Evolutionary conservation across 2,888 invertebrate genomes (phyloP), one percentile per base, ranked within the genome.

Genomic region (Malthinus flaveolus): DNA sequence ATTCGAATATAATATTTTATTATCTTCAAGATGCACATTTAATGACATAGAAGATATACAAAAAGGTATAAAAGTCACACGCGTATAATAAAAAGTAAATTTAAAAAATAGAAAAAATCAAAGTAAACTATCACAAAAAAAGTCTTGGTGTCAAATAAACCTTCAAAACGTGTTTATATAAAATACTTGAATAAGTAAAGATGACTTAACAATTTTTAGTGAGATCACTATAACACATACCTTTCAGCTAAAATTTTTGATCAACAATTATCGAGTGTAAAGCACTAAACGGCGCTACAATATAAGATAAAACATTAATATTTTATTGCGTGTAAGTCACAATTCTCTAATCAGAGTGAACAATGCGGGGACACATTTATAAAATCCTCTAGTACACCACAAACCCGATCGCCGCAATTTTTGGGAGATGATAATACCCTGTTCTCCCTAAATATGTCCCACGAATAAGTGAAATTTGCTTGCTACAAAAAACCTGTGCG

Each of bases 41-140:
- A 23, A 23, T 23, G 23, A 23, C 23, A 23, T 23, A 23, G 23
- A 23, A 42, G 23, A 42, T 23, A 42, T 51, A 42, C 44, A 44
- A 51, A 51, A 42, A 51, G n/a, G 50, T 51, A 51, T 51, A 51
- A 51, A 51, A 51, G 33, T 51, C 13, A 42, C 23, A 42, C 13
- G 11, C 23, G 11, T 50, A 50, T 32, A 50, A 50, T 33, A 42
- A 42, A 15, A 50, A 39, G 32, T 39, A 49, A 49, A 7, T 39
- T 33, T 23, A 50, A 50, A 50, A 32, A 13, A 33, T 39, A 10
- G 34, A 50, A 51, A 42, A 49, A 39, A 51, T 23, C 10, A 23
- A 51, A 13, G 35, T 6, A 34, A 13, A 35, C 9, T 23, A 23
- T 23, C 23, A 23, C 23, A 42, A 15, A 44, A n/a, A 10, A 42